Base-by-base conservation (phyloP, 2,113 vertebrate species). In the Atherinomorus stipes region DNA sequence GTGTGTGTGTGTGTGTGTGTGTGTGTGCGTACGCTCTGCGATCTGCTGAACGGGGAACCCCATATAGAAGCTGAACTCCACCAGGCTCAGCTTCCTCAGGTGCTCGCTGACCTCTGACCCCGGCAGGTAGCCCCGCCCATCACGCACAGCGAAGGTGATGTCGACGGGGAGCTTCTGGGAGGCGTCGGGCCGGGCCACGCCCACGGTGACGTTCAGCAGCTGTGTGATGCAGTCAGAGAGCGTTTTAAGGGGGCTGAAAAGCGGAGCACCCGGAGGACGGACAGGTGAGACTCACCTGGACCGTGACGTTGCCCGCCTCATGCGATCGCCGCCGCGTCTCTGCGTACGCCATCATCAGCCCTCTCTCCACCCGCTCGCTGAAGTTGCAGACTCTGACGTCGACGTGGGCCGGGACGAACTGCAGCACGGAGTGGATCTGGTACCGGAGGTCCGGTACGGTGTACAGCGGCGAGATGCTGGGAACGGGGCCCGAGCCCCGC, bases 11-110 rank as follows among this genome's bases (percentile, higher is more conserved):
- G 34, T 49, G 28, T 1, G 23, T 45, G 19, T 64, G 47, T 37
- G 21, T 10, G 47, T 56, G 28, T 31, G 28, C 97, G 90, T 93
- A 99, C 97, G 97, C 78, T 99, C 98, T 25, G 98, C 97, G 0
- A 98, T 95, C 84, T 98, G 97, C 74, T 96, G 92, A 38, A 92
- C 95, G 0, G 98, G 97, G 87, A 95, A 99, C 2, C 97, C 97
- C 51, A 99, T 74, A 61, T 97, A 99, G 93, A 98, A 99, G 86
- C 98, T 99, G 94, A 99, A 99, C 89, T 99, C 98, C 52, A 99
- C 98, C 88, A 95, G 76, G 0, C 93, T 97, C 74, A 99, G 90
- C 85, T 96, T 97, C 83, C 97, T 92, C 61, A 99, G 92, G 74
- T 96, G 94, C 65, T 95, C 93, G 11, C 97, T 99, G 91, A 98